Evolutionary conservation across 2,888 invertebrate species (phyloP).

Genomic region (Gnatocerus cornutus): DNA sequence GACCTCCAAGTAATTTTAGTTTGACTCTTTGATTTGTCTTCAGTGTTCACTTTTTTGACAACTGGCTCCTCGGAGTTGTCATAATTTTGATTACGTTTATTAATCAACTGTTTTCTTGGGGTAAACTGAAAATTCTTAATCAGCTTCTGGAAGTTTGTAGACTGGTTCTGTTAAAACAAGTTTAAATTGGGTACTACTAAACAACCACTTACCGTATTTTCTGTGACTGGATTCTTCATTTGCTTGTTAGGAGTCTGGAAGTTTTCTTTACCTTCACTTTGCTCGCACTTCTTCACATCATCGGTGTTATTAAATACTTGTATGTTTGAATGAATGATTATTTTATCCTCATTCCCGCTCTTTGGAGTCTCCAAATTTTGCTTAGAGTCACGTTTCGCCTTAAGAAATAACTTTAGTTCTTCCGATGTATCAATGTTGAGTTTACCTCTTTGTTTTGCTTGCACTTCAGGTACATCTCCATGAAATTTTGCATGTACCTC

Average conservation of each 20-base stretch:
- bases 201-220: too few relatives aligned
- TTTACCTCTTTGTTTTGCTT: constrained; percentile 41
- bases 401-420: neutral
- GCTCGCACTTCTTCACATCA: neutral
- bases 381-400: neutral
- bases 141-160: neutral
- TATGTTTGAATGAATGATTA: constrained; percentile 11
- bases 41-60: neutral
- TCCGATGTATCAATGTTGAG: neutral
- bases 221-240: too few relatives aligned
- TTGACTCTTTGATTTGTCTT: constrained; percentile 15
- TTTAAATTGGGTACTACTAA: too few relatives aligned
- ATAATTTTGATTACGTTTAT: neutral
- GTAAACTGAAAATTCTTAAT: constrained; percentile 10
- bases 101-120: constrained; percentile 6
- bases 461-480: constrained; percentile 58
- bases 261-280: too few relatives aligned
- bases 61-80: neutral
- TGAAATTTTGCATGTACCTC: constrained; percentile 57
- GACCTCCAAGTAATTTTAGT: constrained; percentile 64
- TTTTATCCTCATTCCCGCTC: neutral
- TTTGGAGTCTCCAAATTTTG: neutral
- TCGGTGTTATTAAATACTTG: neutral
- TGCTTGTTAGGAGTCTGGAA: too few relatives aligned
- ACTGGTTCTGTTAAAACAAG: neutral